Base-by-base conservation (phyloP, 2,797 vertebrate species). In the Cirrhinus molitorella region DNA sequence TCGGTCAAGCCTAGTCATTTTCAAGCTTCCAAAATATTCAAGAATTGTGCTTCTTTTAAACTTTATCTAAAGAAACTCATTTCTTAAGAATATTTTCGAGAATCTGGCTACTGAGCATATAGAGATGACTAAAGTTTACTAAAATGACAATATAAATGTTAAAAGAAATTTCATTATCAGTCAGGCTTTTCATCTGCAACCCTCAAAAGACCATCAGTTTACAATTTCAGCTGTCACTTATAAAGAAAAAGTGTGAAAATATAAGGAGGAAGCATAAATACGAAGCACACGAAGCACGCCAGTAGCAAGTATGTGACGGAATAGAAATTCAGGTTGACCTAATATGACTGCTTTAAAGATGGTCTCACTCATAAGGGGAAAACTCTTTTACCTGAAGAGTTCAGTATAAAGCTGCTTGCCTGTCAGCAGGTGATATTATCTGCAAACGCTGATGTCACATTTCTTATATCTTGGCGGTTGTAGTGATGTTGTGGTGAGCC, bases 371-470 rank as follows among this genome's bases (percentile, higher is more conserved):
- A 43, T 76, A 25, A 59, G 0, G 14, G 14, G 53, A 23, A 53
- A 59, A 61, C 66, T 70, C 3, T 49, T 72, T 73, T 72, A 72
- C 25, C 34, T 19, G 21, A 81, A 59, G 31, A 53, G 16, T 47
- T 34, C 3, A 63, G 31, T 49, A n/a, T n/a, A 81, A 71, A 19
- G 21, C 61, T 37, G 2, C 28, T 37, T 16, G 28, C 28, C 31
- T 11, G 21, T 65, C 45, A 82, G 28, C 70, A 43, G 14, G 17
- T 53, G 45, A 81, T 72, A 55, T 63, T 72, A 34, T 72, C 79
- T 59, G 23, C 19, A 43, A 25, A 16, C 34, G 17, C 45, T 28
- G 7, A 66, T n/a, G 61, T 63, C 61, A 31, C 75, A 40, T 34
- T 65, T 77, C 59, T 28, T 28, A n/a, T 47, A 71, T 70, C 28